Evolutionary conservation across 2,888 invertebrate species (phyloP).

Genomic region (Dynastes hyllus): DNA sequence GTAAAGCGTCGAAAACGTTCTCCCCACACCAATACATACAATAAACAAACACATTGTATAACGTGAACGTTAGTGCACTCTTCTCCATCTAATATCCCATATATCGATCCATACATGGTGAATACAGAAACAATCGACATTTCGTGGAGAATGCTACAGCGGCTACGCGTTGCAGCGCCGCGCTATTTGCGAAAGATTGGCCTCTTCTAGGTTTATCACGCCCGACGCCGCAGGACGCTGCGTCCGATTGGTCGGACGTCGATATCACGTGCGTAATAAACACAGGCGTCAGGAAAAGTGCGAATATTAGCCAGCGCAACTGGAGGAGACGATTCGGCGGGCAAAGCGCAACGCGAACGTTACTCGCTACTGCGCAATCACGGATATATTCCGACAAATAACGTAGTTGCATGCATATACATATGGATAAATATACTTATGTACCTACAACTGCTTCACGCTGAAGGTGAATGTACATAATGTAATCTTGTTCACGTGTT

Average conservation of each 20-base stretch:
- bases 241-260: constrained; percentile 57
- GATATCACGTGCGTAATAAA: constrained; percentile 59
- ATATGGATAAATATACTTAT: no score
- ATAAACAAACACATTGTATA: no score
- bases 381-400: constrained; percentile 18
- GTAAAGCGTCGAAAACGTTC: no score
- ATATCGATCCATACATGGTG: no score
- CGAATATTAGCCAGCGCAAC: constrained; percentile 33
- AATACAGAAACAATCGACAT: neutral
- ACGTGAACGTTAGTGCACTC: no score
- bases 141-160: neutral
- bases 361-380: constrained; percentile 38
- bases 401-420: neutral
- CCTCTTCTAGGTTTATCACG: constrained; percentile 56
- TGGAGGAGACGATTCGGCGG: neutral
- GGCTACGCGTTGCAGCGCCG: neutral
- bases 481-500: no score
- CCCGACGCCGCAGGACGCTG: constrained; percentile 61
- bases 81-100: no score
- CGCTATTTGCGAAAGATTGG: constrained; percentile 49
- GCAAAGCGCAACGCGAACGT: neutral
- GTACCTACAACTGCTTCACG: no score
- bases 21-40: no score
- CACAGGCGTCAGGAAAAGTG: constrained; percentile 47
- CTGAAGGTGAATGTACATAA: no score